A percentile compares a stretch with the other conserved stretches of the same genome.
Evolutionary conservation across 2,888 invertebrate genomes (phyloP).

Genomic region (Drosophila atroscutellata): DNA sequence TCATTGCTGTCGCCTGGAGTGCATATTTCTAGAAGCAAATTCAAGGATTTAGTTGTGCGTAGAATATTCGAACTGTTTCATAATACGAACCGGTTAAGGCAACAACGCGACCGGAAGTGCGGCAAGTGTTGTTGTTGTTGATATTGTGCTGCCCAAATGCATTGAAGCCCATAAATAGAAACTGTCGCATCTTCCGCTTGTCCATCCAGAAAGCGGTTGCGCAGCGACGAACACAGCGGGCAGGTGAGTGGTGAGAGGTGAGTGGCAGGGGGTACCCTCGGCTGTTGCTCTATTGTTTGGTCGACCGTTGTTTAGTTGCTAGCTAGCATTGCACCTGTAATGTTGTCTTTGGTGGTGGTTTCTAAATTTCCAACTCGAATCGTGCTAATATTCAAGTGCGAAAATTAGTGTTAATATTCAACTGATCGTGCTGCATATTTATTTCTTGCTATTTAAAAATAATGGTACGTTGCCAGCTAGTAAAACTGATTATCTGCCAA

Average conservation of each 20-base stretch:
- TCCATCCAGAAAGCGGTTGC: slow-evolving; percentile 50
- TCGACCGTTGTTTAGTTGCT: slow-evolving; percentile 65
- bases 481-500: neutral
- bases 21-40: slow-evolving; percentile 45
- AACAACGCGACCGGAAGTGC: slow-evolving; percentile 42
- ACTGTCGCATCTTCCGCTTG: slow-evolving; percentile 64
- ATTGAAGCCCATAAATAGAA: slow-evolving; percentile 83
- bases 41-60: slow-evolving; percentile 29
- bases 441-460: slow-evolving; percentile 9
- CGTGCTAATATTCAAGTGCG: slow-evolving; percentile 24
- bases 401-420: slow-evolving; percentile 1
- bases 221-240: slow-evolving; percentile 53
- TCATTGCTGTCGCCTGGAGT: slow-evolving; percentile 18
- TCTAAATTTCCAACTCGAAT: slow-evolving; percentile 25
- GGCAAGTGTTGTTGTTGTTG: slow-evolving; percentile 23
- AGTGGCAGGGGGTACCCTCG: slow-evolving; percentile 2
- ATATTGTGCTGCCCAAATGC: slow-evolving; percentile 82
- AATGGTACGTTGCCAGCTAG: slow-evolving; percentile 40
- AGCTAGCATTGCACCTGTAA: slow-evolving; percentile 64
- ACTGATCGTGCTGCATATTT: slow-evolving; percentile 24
- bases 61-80: slow-evolving; percentile 25
- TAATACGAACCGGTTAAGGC: slow-evolving; percentile 61
- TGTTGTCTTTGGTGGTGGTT: slow-evolving; percentile 68
- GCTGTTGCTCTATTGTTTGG: slow-evolving; percentile 52
- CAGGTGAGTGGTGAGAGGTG: no score